These are phyloP conservation scores for Timandra comae DNA, from an alignment of 2,888 invertebrate species.

Conservation along the genomic window DNA sequence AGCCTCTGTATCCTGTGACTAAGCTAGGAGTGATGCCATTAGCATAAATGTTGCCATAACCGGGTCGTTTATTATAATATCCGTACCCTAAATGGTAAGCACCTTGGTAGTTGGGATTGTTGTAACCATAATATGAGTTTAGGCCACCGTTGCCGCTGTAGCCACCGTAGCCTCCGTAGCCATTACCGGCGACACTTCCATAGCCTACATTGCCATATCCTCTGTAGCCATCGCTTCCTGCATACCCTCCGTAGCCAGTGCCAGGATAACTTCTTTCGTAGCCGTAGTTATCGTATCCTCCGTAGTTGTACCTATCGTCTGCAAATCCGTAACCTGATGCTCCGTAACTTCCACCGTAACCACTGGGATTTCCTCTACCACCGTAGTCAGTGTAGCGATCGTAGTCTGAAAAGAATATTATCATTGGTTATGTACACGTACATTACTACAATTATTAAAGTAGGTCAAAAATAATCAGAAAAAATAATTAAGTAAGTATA, in stretches of 20 bases:
- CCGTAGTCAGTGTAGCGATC: background rate
- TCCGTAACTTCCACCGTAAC: slow-evolving; percentile 25
- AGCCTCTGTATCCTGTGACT: slow-evolving; percentile 71
- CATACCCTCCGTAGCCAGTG: background rate
- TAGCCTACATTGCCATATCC: slow-evolving; percentile 32
- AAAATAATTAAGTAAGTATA: background rate
- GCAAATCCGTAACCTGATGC: slow-evolving; percentile 10
- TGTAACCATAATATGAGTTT: slow-evolving; percentile 76
- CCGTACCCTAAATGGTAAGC: slow-evolving; percentile 75
- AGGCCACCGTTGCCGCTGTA: slow-evolving; percentile 78
- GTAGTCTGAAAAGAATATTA: slow-evolving; percentile 28
- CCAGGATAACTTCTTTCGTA: background rate
- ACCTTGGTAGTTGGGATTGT: slow-evolving; percentile 71
- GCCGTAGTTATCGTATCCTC: slow-evolving; percentile 4
- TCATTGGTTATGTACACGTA: too few species aligned
- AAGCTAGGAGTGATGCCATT: slow-evolving; percentile 63
- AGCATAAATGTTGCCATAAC: slow-evolving; percentile 58
- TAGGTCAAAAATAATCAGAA: too few species aligned
- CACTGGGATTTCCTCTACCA: slow-evolving; percentile 33
- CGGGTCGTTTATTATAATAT: slow-evolving; percentile 61
- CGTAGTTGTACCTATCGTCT: slow-evolving; percentile 26
- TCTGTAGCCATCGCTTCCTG: slow-evolving; percentile 6
- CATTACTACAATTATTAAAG: too few species aligned
- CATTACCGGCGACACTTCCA: slow-evolving; percentile 20
- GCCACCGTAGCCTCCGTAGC: slow-evolving; percentile 70